phyloP scores from a whole-genome alignment of 2,797 vertebrate genomes.

The Rhincodon typus region DNA sequence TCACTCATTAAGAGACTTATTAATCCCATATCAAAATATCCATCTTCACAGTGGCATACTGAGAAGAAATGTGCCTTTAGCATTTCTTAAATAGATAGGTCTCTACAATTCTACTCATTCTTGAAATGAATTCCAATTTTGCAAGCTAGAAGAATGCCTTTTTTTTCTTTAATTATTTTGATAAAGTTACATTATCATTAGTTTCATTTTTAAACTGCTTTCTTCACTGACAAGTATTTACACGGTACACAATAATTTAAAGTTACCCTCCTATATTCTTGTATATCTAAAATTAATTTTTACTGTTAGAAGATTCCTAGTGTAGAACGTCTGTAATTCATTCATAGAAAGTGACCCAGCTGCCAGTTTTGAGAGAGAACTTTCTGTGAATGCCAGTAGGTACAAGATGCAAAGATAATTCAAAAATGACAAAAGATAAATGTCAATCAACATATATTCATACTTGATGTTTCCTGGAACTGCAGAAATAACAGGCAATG shows the following conservation, averaged over 20 bases:
- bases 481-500: neutral
- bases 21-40: neutral
- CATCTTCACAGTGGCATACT: neutral
- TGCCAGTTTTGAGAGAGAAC: constrained; percentile 26
- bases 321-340: neutral
- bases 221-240: neutral
- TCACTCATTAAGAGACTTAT: neutral
- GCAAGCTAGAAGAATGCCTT: neutral
- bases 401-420: constrained; percentile 15
- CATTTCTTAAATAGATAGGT: neutral
- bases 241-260: neutral
- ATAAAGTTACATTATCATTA: neutral
- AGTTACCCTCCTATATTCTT: neutral
- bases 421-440: constrained; percentile 27
- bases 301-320: neutral
- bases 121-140: constrained; percentile 9
- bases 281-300: neutral
- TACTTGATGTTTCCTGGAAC: neutral
- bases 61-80: neutral
- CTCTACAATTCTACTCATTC: neutral
- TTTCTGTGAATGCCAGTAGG: neutral
- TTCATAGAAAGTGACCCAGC: neutral
- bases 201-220: neutral
- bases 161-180: neutral
- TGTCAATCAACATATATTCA: constrained; percentile 9